phyloP scores from a whole-genome alignment of 2,888 invertebrate genomes.

The Polydrusus cervinus region DNA sequence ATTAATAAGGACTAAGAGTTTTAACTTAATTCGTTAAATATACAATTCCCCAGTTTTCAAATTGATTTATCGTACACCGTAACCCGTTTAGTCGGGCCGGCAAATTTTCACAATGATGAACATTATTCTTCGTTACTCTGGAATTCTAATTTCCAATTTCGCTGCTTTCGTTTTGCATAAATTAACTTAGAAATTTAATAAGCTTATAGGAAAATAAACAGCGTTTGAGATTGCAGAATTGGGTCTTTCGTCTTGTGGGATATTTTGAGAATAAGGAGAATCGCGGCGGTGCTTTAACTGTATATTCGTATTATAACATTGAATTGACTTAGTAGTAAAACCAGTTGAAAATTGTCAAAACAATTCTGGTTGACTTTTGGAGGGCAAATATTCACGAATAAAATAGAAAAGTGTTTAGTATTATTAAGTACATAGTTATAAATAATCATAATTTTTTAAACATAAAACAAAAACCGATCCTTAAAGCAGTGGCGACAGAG shows the following conservation, averaged over 20 bases:
- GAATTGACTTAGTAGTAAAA: no score
- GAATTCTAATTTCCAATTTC: constrained; percentile 65
- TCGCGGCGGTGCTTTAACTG: not conserved
- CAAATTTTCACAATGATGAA: constrained; percentile 64
- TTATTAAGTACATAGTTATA: no score
- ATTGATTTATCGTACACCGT: constrained; percentile 52
- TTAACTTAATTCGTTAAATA: constrained; percentile 55
- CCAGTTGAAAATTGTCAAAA: no score
- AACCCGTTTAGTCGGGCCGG: constrained; percentile 56
- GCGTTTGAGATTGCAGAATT: constrained; percentile 56
- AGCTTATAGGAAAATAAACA: constrained; percentile 66
- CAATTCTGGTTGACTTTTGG: no score
- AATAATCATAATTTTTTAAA: no score
- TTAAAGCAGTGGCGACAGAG: no score
- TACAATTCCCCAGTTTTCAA: constrained; percentile 54
- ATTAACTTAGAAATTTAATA: constrained; percentile 67
- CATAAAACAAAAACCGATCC: no score
- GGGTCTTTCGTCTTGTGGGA: constrained; percentile 52
- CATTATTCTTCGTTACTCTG: constrained; percentile 62
- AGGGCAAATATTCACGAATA: no score
- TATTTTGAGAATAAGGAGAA: not conserved
- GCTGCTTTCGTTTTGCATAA: constrained; percentile 65
- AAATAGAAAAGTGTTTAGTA: no score
- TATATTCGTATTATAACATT: no score
- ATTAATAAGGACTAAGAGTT: constrained; percentile 54